Percentiles rank a stretch among this genome's conserved stretches.
Evolutionary conservation across 2,797 vertebrate genomes (phyloP).

Genomic region (Aphelocoma californica): DNA sequence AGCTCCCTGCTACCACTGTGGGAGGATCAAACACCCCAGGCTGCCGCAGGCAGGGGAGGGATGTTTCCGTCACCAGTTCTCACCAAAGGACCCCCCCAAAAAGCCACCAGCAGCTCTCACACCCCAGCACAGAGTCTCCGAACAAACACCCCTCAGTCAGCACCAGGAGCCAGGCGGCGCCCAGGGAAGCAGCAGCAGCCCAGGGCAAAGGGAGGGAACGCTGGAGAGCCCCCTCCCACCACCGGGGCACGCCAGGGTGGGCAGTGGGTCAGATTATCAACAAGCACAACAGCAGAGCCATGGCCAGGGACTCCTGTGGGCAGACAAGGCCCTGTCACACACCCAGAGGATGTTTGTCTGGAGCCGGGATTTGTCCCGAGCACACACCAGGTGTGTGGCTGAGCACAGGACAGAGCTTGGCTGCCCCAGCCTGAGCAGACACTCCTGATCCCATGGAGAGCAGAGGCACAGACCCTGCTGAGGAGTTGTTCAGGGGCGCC

Average conservation of each 20-base stretch:
- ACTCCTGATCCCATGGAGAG: rapidly evolving
- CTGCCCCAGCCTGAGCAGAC: neutral
- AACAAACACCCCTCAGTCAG: neutral
- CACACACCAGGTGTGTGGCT: neutral
- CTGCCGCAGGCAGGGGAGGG: neutral
- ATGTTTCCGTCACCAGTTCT: neutral
- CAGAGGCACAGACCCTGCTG: neutral
- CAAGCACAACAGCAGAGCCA: neutral
- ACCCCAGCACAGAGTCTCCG: neutral
- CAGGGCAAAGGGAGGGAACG: rapidly evolving
- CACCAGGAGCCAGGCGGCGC: neutral
- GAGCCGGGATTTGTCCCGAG: neutral
- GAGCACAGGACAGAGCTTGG: neutral
- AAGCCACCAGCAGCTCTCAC: neutral
- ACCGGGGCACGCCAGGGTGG: neutral
- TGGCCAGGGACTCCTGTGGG: neutral
- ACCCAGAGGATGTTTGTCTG: neutral
- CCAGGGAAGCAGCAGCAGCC: neutral
- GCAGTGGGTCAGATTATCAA: neutral
- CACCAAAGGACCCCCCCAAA: neutral
- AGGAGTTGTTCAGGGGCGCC: rapidly evolving
- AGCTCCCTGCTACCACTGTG: neutral
- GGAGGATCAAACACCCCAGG: neutral
- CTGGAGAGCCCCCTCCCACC: neutral
- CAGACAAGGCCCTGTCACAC: neutral